Evolutionary conservation across 1,140 invertebrate genomes (phyloP).

Genomic region (Drosophila hydei): DNA sequence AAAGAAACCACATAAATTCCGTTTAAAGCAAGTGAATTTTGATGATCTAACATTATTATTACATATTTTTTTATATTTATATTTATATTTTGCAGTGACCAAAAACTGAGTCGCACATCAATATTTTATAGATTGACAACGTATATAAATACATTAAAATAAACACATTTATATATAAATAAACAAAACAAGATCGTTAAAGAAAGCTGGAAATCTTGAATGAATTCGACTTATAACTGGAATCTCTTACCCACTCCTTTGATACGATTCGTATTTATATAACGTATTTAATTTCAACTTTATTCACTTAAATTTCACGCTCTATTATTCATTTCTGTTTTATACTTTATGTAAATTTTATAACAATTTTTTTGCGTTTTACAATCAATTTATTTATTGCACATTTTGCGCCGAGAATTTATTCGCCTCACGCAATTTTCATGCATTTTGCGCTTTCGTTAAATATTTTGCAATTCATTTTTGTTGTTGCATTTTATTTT

Average conservation of each 20-base stretch:
- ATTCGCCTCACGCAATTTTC: constrained; percentile 73
- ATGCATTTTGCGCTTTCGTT: constrained; percentile 50
- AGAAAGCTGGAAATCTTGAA: constrained; percentile 2
- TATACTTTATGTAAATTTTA: constrained; percentile 11
- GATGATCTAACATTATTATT: neutral
- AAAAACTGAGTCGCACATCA: neutral
- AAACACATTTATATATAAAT: neutral
- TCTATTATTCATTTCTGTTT: constrained; percentile 27
- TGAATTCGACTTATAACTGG: constrained; percentile 6
- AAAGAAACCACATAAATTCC: neutral
- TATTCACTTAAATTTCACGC: constrained; percentile 21
- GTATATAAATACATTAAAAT: neutral
- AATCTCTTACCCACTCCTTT: constrained; percentile 15
- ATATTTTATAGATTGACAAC: too few relatives aligned
- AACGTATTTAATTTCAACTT: constrained; percentile 15
- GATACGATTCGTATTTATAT: constrained; percentile 16
- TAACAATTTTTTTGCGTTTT: constrained; percentile 13
- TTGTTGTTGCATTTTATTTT: constrained; percentile 20
- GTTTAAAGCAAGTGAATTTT: neutral
- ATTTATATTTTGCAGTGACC: too few relatives aligned
- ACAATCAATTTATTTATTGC: constrained; percentile 59
- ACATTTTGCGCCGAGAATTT: constrained; percentile 63
- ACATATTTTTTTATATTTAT: too few relatives aligned
- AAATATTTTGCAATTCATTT: constrained; percentile 69
- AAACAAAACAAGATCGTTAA: neutral